Conservation (phyloP, 2,888 invertebrate genomes). For the Pristionchus entomophagus region DNA sequence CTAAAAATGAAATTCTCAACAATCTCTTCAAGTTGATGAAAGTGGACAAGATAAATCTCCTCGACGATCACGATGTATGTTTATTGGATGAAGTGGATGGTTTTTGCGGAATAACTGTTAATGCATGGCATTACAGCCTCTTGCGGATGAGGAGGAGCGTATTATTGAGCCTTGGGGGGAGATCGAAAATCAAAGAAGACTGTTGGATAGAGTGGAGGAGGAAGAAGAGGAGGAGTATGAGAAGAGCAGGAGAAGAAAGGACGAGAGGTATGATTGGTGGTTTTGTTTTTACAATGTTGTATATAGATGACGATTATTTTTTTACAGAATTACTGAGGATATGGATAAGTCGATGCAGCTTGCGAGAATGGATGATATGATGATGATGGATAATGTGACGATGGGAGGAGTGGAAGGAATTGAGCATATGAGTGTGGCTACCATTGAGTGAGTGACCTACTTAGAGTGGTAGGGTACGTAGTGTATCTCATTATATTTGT, state of each 20-base stretch:
- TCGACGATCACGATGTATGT: slow-evolving; percentile 1
- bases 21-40: slow-evolving; percentile 21
- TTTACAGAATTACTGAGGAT: not conserved
- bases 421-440: slow-evolving; percentile 26
- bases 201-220: not conserved
- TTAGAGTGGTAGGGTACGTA: too few relatives aligned
- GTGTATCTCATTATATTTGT: too few relatives aligned
- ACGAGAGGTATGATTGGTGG: not conserved
- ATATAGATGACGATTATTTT: not conserved
- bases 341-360: not conserved
- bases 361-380: slow-evolving; percentile 25
- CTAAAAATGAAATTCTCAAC: not conserved
- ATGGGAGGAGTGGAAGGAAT: not conserved
- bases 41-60: not conserved
- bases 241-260: not conserved
- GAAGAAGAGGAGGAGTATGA: not conserved
- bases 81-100: not conserved
- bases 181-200: not conserved
- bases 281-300: not conserved
- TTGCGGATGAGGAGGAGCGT: not conserved
- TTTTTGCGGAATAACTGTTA: too few relatives aligned
- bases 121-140: not conserved
- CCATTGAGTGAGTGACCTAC: slow-evolving; percentile 12
- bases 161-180: not conserved
- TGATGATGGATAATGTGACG: slow-evolving; percentile 27